Evolutionary conservation across 2,888 invertebrate species (phyloP).

Genomic region (Thysanoteuthis rhombus): DNA sequence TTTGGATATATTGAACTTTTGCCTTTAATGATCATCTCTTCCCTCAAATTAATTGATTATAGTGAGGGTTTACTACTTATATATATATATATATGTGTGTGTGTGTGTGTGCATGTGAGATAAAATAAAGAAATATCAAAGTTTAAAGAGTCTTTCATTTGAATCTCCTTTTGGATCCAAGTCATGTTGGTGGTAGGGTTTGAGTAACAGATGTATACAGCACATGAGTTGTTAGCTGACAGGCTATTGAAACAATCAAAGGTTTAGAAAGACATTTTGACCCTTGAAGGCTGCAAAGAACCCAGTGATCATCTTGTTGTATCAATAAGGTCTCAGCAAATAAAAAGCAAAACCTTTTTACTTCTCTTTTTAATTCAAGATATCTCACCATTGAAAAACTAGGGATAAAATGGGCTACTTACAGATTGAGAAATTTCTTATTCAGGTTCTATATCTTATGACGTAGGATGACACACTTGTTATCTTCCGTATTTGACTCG

Average conservation of each 20-base stretch:
- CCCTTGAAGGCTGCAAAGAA: neutral
- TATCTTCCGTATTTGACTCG: too few relatives aligned
- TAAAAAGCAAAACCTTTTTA: neutral
- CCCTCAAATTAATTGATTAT: too few relatives aligned
- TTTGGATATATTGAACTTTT: too few relatives aligned
- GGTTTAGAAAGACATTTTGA: neutral
- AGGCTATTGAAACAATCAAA: neutral
- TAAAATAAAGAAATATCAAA: neutral
- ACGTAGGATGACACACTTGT: too few relatives aligned
- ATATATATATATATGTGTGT: neutral
- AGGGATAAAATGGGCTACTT: neutral
- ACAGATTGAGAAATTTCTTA: neutral
- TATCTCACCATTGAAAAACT: neutral
- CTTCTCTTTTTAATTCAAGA: neutral
- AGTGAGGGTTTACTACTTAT: too few relatives aligned
- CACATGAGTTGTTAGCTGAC: slow-evolving; percentile 12
- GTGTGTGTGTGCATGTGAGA: neutral
- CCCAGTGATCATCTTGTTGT: neutral
- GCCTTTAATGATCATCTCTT: too few relatives aligned
- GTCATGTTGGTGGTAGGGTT: neutral
- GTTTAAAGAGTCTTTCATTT: neutral
- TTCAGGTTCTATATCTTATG: too few relatives aligned
- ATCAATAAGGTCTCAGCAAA: neutral
- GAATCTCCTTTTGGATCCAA: neutral
- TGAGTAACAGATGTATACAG: neutral